These are phyloP conservation scores for Burhinus bistriatus DNA, from an alignment of 2,113 vertebrate species.

Conservation along the genomic window DNA sequence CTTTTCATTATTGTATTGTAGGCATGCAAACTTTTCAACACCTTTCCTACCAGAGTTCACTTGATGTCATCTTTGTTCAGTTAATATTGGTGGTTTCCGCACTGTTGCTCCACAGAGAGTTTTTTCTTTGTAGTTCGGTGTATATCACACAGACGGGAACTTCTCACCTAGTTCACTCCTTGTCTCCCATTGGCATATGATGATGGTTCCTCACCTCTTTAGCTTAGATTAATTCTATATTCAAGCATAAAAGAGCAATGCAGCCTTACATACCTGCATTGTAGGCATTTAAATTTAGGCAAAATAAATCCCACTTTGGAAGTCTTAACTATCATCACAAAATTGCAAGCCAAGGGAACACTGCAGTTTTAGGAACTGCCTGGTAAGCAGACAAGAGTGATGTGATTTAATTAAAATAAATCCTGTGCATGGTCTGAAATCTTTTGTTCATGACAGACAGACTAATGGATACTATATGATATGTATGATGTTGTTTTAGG, in stretches of 20 bases:
- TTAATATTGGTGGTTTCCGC: not conserved
- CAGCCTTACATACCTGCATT: not conserved
- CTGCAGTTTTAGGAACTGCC: not conserved
- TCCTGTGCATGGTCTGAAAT: not conserved
- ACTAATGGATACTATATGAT: not conserved
- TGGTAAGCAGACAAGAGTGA: not conserved
- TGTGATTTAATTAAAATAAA: not conserved
- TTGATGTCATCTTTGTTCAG: not conserved
- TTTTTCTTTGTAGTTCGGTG: not conserved
- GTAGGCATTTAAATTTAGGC: not conserved
- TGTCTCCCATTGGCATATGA: not conserved
- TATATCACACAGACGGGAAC: fast-evolving
- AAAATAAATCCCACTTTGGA: not conserved
- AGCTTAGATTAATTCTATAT: not conserved
- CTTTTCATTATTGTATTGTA: not conserved
- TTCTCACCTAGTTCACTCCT: not conserved
- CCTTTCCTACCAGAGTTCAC: not conserved
- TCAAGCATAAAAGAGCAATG: not conserved
- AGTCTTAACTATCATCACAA: not conserved
- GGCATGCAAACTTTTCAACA: not conserved
- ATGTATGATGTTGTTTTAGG: not conserved
- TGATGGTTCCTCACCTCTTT: not conserved
- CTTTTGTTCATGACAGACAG: not conserved
- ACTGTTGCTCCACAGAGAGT: not conserved
- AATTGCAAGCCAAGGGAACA: not conserved